These are phyloP conservation scores for Catharus minimus DNA, from an alignment of 2,113 vertebrate genomes.

Conservation along the genomic window DNA sequence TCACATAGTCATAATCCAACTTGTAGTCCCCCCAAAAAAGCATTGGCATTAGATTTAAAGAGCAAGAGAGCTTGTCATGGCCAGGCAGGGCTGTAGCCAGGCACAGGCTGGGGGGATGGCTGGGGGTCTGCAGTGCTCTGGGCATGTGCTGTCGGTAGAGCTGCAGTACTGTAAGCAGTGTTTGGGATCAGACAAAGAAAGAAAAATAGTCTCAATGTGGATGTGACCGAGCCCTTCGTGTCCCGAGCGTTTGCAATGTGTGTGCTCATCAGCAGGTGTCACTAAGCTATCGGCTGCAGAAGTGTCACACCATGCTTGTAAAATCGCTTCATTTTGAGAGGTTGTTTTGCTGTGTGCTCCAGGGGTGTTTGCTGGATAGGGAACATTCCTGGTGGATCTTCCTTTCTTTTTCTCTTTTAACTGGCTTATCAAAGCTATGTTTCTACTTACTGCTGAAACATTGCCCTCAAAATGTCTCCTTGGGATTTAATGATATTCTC, in stretches of 20 bases:
- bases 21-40: neutral
- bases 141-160: accelerated
- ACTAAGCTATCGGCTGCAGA: neutral
- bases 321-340: neutral
- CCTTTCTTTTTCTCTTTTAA: neutral
- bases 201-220: neutral
- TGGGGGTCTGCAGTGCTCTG: neutral
- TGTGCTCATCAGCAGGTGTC: conserved; percentile 21
- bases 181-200: neutral
- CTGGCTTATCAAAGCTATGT: neutral
- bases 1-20: neutral
- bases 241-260: neutral
- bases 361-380: neutral
- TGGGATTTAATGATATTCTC: neutral
- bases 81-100: neutral
- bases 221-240: neutral
- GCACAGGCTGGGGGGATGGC: neutral
- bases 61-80: accelerated
- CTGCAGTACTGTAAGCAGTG: accelerated
- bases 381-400: neutral
- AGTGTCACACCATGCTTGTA: neutral
- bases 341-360: neutral
- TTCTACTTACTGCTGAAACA: neutral
- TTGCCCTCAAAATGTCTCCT: neutral
- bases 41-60: neutral